Percentiles rank a stretch among this genome's conserved stretches.
Conservation (phyloP, 2,888 invertebrate genomes). For the Stratiomys singularior region DNA sequence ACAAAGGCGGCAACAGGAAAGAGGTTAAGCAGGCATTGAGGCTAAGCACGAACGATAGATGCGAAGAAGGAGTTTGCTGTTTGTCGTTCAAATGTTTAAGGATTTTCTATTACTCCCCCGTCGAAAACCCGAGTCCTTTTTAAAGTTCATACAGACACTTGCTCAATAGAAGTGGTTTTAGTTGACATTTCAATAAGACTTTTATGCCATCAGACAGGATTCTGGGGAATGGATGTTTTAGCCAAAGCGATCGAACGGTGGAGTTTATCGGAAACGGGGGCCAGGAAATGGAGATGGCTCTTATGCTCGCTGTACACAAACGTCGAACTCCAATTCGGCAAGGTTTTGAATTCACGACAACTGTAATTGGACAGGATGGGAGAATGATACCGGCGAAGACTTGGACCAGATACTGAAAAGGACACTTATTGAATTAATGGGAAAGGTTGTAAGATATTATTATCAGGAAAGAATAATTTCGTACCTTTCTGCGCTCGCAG, state of each 20-base stretch:
- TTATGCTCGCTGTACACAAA: not conserved
- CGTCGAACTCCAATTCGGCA: not conserved
- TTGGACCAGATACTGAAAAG: conserved; percentile 26
- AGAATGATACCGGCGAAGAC: conserved; percentile 14
- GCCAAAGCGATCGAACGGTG: not conserved
- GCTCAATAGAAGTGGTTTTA: conserved; percentile 42
- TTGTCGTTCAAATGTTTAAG: conserved; percentile 47
- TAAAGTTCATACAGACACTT: conserved; percentile 50
- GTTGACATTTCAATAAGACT: conserved; percentile 49
- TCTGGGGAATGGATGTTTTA: conserved; percentile 23
- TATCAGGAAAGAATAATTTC: conserved; percentile 27
- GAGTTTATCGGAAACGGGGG: not conserved
- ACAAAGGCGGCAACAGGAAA: conserved; percentile 20
- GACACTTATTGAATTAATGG: conserved; percentile 44
- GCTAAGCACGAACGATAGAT: not conserved
- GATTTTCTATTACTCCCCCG: conserved; percentile 48
- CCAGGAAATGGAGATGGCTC: not conserved
- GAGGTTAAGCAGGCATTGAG: conserved; percentile 3
- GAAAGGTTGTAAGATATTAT: conserved; percentile 34
- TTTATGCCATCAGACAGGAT: conserved; percentile 46
- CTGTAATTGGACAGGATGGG: conserved; percentile 31
- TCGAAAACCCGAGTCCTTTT: conserved; percentile 49
- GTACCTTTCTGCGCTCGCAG: not conserved
- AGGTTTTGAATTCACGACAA: not conserved
- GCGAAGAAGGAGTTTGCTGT: conserved; percentile 33